Conservation (phyloP, 2,113 vertebrate genomes). For the Girardinichthys multiradiatus region DNA sequence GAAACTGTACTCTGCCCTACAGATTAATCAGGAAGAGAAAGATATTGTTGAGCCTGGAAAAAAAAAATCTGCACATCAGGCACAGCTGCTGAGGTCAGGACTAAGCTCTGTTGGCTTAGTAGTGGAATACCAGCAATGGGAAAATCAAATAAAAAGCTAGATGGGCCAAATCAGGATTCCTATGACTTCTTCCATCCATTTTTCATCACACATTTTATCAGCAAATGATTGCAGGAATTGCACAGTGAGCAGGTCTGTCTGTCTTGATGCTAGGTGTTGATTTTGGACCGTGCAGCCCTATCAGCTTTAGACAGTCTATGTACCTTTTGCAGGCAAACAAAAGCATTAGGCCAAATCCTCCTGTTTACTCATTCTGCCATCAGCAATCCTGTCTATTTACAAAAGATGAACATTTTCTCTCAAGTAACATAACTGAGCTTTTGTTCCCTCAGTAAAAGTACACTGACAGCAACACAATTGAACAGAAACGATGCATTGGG, state of each 20-base stretch:
- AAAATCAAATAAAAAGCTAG: slow-evolving; percentile 23
- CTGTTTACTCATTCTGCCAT: slow-evolving; percentile 80
- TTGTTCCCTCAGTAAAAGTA: slow-evolving; percentile 72
- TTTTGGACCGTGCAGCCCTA: slow-evolving; percentile 72
- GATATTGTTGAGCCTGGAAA: slow-evolving; percentile 65
- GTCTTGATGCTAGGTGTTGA: slow-evolving; percentile 75
- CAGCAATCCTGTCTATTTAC: slow-evolving; percentile 79
- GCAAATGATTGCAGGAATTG: slow-evolving; percentile 36
- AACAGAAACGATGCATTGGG: slow-evolving; percentile 66
- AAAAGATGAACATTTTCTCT: slow-evolving; percentile 81
- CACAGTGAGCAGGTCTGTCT: slow-evolving; percentile 47
- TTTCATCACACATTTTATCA: slow-evolving; percentile 45
- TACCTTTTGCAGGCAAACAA: slow-evolving; percentile 83
- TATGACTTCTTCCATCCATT: slow-evolving; percentile 11
- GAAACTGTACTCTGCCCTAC: slow-evolving; percentile 54
- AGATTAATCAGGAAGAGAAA: slow-evolving; percentile 69
- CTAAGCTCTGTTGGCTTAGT: slow-evolving; percentile 43
- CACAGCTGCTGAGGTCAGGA: slow-evolving; percentile 48
- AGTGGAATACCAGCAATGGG: slow-evolving; percentile 11
- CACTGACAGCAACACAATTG: slow-evolving; percentile 68
- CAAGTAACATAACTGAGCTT: slow-evolving; percentile 79
- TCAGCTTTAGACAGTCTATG: slow-evolving; percentile 84
- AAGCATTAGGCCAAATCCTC: slow-evolving; percentile 80
- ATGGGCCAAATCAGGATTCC: slow-evolving; percentile 3
- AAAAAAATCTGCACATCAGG: slow-evolving; percentile 48